These are phyloP conservation scores for Catagonus wagneri DNA, from an alignment of 2,113 vertebrate species.

Conservation along the genomic window DNA sequence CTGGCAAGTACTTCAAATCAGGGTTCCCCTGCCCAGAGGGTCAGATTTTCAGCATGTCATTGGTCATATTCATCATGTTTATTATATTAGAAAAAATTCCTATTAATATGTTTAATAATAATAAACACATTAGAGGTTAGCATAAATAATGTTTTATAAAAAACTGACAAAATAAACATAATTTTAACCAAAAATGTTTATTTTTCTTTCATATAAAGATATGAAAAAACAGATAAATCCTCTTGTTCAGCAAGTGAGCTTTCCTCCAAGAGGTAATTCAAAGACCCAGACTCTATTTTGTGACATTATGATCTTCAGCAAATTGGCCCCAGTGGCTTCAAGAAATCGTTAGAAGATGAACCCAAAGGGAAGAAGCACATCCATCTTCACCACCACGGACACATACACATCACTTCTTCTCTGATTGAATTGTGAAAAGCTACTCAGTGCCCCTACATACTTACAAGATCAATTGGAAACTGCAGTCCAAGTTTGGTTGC, in stretches of 20 bases:
- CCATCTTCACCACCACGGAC: accelerated
- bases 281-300: not conserved
- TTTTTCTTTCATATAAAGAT: not conserved
- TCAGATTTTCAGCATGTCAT: not conserved
- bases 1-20: not conserved
- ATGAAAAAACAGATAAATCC: not conserved
- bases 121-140: not conserved
- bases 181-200: not conserved
- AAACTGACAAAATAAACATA: not conserved
- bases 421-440: not conserved
- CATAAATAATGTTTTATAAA: not conserved
- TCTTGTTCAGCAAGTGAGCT: not conserved
- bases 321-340: not conserved
- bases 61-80: not conserved
- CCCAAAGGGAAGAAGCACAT: accelerated
- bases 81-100: not conserved
- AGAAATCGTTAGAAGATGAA: not conserved
- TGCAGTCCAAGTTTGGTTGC: not conserved
- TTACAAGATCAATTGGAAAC: not conserved
- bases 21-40: accelerated
- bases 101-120: not conserved
- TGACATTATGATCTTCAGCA: not conserved
- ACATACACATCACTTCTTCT: accelerated
- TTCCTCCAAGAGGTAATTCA: not conserved
- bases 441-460: accelerated